Conservation (phyloP, 2,113 vertebrate genomes). For the Pelodiscus sinensis region DNA sequence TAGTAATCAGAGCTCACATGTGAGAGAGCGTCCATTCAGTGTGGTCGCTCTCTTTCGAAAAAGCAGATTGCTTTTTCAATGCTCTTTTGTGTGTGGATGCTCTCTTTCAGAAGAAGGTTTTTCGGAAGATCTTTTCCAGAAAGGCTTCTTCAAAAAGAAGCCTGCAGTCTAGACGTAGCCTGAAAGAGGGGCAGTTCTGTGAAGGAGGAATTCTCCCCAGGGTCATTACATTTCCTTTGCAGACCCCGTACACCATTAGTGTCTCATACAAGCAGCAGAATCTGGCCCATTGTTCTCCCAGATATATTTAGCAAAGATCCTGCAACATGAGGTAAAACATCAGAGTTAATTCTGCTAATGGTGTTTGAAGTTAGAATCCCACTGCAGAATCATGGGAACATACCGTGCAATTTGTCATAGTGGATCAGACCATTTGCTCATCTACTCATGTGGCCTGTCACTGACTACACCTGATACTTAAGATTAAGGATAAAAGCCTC, state of each 20-base stretch:
- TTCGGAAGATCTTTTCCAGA: too few relatives aligned
- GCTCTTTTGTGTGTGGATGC: too few relatives aligned
- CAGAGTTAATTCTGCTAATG: background rate
- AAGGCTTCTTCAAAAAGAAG: too few relatives aligned
- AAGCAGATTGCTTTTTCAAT: too few relatives aligned
- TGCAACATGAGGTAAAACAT: background rate
- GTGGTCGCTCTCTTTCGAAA: too few relatives aligned
- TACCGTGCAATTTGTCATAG: background rate
- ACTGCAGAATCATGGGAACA: fast-evolving
- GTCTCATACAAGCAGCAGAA: background rate
- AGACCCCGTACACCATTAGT: background rate
- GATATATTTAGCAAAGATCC: background rate
- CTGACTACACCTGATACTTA: background rate
- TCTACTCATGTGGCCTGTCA: background rate
- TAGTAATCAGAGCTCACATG: too few relatives aligned
- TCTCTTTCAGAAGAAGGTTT: too few relatives aligned
- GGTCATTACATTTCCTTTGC: fast-evolving
- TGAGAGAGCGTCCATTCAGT: too few relatives aligned
- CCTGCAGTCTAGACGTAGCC: too few relatives aligned
- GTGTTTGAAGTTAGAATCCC: background rate
- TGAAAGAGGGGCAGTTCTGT: fast-evolving
- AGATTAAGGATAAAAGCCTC: background rate
- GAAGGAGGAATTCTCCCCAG: background rate
- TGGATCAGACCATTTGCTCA: background rate
- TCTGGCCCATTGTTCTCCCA: background rate